A percentile compares a stretch with the other conserved stretches of the same genome.
Conservation (phyloP, 2,888 invertebrate species). For the Drosophila yooni region DNA sequence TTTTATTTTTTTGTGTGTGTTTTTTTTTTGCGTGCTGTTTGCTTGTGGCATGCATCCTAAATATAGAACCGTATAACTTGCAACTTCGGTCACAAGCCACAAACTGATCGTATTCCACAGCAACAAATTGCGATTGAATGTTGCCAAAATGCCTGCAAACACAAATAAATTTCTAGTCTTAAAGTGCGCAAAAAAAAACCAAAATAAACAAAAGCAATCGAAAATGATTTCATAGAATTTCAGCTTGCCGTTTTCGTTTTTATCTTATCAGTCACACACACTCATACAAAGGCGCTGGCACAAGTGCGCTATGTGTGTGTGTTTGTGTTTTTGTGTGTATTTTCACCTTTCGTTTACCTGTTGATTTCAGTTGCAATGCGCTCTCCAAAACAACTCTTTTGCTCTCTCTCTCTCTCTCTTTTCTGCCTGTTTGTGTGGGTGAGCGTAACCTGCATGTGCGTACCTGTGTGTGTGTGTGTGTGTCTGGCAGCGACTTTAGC, state of each 20-base stretch:
- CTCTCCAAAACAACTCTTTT: conserved; percentile 25
- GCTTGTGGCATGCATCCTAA: conserved; percentile 78
- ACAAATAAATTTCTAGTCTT: neutral
- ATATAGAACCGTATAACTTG: conserved; percentile 75
- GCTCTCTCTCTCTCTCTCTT: conserved; percentile 1
- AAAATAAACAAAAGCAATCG: neutral
- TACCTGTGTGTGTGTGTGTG: conserved; percentile 25
- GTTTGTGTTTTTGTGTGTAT: conserved; percentile 11
- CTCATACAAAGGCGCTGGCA: conserved; percentile 1
- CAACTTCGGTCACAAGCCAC: conserved; percentile 15
- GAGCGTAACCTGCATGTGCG: conserved; percentile 23
- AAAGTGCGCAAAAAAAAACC: conserved; percentile 8
- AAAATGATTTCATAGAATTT: conserved; percentile 30
- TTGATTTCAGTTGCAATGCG: conserved; percentile 55
- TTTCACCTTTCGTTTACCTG: conserved; percentile 74
- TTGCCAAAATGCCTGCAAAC: conserved; percentile 35
- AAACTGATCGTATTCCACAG: conserved; percentile 11
- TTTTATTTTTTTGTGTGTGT: conserved; percentile 54
- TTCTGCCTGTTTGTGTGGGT: conserved; percentile 19
- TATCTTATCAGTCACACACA: conserved; percentile 55
- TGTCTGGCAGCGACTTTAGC: conserved; percentile 58
- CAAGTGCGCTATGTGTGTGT: neutral
- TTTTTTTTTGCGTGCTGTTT: conserved; percentile 7
- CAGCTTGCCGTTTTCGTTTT: conserved; percentile 46
- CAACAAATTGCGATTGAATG: conserved; percentile 2